phyloP scores from a whole-genome alignment of 2,113 vertebrate genomes.

The Oxyura jamaicensis region DNA sequence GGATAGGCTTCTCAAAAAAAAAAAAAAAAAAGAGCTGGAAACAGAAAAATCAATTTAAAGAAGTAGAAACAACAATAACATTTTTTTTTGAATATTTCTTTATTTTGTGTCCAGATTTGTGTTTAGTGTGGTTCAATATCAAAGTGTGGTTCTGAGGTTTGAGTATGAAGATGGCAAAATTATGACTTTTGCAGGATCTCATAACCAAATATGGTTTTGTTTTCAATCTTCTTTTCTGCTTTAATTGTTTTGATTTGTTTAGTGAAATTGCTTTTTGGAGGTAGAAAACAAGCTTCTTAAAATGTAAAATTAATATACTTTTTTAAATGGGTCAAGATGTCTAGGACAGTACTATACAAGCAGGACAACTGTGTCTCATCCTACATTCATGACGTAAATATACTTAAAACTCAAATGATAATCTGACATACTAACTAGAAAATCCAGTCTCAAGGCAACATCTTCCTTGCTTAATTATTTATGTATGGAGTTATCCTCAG shows the following conservation, averaged over 20 bases:
- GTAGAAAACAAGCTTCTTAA: not conserved
- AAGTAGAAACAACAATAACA: fast-evolving
- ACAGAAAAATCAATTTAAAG: not conserved
- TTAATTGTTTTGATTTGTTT: not conserved
- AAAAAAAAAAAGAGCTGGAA: not conserved
- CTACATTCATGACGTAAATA: not conserved
- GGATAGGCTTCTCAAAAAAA: not conserved
- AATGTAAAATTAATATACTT: not conserved
- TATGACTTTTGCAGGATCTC: not conserved
- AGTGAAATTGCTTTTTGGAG: not conserved
- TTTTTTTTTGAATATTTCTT: not conserved
- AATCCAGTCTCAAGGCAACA: not conserved
- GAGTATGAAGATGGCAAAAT: not conserved
- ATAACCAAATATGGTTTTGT: not conserved
- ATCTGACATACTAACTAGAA: not conserved
- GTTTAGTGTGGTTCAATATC: not conserved
- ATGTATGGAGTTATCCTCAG: not conserved
- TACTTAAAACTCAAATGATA: not conserved
- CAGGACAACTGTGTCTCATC: not conserved
- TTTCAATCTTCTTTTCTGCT: not conserved
- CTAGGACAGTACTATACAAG: not conserved
- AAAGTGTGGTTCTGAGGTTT: not conserved
- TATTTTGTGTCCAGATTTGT: not conserved
- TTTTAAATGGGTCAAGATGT: not conserved
- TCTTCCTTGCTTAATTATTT: not conserved